phyloP scores from a whole-genome alignment of 2,797 vertebrate species.

The Fringilla coelebs region DNA sequence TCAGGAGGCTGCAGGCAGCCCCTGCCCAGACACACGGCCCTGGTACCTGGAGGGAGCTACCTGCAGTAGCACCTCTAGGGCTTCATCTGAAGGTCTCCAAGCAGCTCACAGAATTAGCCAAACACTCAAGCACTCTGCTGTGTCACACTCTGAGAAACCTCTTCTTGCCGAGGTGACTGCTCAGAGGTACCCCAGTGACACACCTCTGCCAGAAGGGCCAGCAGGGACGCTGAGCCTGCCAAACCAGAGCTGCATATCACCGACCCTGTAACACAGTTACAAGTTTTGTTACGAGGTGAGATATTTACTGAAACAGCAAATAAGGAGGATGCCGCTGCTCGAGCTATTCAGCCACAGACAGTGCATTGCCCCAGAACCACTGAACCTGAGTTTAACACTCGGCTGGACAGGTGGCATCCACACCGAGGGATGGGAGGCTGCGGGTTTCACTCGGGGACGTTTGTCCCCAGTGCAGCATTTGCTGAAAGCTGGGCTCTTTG shows the following conservation, averaged over 20 bases:
- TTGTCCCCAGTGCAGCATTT: accelerated
- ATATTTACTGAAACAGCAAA: background rate
- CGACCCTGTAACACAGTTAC: background rate
- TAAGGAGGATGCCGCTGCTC: background rate
- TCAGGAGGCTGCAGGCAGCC: background rate
- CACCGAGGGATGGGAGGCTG: background rate
- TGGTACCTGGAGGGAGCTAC: background rate
- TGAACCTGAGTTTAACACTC: background rate
- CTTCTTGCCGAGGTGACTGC: accelerated
- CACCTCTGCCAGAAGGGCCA: background rate
- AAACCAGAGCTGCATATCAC: background rate
- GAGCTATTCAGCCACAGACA: background rate
- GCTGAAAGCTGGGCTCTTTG: background rate
- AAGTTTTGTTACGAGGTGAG: background rate
- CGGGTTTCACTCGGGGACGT: accelerated
- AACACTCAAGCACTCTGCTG: accelerated
- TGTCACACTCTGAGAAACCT: background rate
- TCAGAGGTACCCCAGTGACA: background rate
- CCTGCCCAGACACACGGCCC: background rate
- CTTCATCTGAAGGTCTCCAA: background rate
- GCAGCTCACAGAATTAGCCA: background rate
- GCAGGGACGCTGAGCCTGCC: background rate
- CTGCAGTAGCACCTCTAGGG: accelerated
- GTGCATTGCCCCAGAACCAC: no score
- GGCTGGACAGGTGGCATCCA: background rate